A percentile compares a stretch with the other conserved stretches of the same genome.
phyloP scores from a whole-genome alignment of 2,888 invertebrate genomes.

The Coelopa pilipes region DNA sequence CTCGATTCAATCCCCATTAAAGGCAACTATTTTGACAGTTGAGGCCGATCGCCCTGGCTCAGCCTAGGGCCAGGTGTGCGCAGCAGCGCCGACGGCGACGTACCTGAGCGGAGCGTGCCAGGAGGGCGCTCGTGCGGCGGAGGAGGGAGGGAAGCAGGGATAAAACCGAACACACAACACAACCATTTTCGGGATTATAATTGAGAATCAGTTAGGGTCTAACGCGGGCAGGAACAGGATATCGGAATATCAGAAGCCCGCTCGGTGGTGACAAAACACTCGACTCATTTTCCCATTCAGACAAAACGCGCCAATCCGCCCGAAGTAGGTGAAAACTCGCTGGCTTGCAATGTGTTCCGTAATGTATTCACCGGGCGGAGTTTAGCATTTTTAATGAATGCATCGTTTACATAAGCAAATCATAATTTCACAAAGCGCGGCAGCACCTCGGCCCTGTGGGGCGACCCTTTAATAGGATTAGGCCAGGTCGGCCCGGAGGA shows the following conservation, averaged over 20 bases:
- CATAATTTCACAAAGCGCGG: not conserved
- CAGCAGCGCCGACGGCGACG: not conserved
- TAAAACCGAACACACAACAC: no score
- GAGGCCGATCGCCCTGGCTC: no score
- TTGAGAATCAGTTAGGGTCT: no score
- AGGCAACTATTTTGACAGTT: constrained; percentile 11
- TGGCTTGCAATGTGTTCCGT: not conserved
- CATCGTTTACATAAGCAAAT: constrained; percentile 25
- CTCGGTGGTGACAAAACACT: not conserved
- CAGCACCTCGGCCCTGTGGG: not conserved
- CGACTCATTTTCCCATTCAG: not conserved
- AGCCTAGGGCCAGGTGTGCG: constrained; percentile 12
- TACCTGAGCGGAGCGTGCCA: constrained; percentile 21
- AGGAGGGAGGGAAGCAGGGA: no score
- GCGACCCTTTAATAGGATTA: constrained; percentile 30
- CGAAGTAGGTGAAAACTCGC: no score
- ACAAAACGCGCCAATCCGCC: not conserved
- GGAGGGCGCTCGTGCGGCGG: not conserved
- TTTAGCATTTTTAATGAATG: constrained; percentile 16
- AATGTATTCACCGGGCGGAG: constrained; percentile 15
- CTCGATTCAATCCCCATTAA: constrained; percentile 12
- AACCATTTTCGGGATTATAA: no score
- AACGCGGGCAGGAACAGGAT: no score
- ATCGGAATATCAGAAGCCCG: no score
- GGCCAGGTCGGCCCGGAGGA: constrained; percentile 6